Evolutionary conservation across 2,888 invertebrate species (phyloP).

Genomic region (Trilocha varians): DNA sequence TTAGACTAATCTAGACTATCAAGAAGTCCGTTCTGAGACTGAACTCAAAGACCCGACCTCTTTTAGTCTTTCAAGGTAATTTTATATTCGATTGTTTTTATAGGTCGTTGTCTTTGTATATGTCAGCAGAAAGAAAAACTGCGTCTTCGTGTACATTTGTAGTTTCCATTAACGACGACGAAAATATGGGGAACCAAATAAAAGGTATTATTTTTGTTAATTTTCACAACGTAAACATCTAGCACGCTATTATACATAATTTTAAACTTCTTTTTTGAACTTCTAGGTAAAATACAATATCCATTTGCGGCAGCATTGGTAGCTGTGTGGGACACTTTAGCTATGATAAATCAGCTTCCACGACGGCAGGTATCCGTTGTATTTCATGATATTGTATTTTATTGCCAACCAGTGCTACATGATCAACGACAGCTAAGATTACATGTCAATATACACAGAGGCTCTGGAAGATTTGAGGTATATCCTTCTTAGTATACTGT

Average conservation of each 20-base stretch:
- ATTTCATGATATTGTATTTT: slow-evolving; percentile 75
- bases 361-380: slow-evolving; percentile 77
- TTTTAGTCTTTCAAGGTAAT: too few relatives aligned
- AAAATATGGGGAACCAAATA: slow-evolving; percentile 80
- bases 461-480: slow-evolving; percentile 72
- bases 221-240: too few relatives aligned
- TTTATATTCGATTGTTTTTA: too few relatives aligned
- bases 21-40: too few relatives aligned
- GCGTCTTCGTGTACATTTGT: slow-evolving; percentile 5
- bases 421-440: slow-evolving; percentile 68
- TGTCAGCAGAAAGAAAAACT: not conserved
- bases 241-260: not conserved
- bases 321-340: slow-evolving; percentile 79
- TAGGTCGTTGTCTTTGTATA: slow-evolving; percentile 4
- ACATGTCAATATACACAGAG: slow-evolving; percentile 71
- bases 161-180: slow-evolving; percentile 52
- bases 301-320: slow-evolving; percentile 84
- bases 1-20: too few relatives aligned
- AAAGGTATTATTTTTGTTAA: slow-evolving; percentile 74
- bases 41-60: too few relatives aligned
- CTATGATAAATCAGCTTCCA: slow-evolving; percentile 67
- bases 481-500: not conserved
- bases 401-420: slow-evolving; percentile 68
- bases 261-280: slow-evolving; percentile 1
- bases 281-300: slow-evolving; percentile 74